Percentiles rank a stretch among this genome's conserved stretches.
Conservation (phyloP, 2,113 vertebrate genomes). For the Colistium nudipinnis region DNA sequence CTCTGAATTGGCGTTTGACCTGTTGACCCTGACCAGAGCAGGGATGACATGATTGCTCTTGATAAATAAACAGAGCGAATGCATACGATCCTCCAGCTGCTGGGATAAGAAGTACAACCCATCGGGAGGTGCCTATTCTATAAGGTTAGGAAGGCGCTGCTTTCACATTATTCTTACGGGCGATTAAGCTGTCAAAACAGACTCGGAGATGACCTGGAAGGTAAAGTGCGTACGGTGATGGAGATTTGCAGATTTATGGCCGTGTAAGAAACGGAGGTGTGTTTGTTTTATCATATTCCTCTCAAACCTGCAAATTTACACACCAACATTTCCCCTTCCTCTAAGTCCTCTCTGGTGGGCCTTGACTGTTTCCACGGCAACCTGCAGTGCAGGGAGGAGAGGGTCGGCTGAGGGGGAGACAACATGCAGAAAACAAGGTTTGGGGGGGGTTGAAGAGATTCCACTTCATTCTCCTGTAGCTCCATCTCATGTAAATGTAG, state of each 20-base stretch:
- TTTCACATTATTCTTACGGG: no score
- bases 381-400: constrained; percentile 57
- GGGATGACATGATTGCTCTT: no score
- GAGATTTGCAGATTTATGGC: constrained; percentile 1
- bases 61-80: no score
- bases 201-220: neutral
- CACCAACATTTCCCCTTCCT: constrained; percentile 49
- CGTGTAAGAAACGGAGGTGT: constrained; percentile 15
- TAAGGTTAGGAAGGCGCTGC: neutral
- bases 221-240: neutral
- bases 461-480: neutral
- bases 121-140: no score
- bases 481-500: neutral
- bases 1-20: constrained; percentile 21
- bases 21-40: constrained; percentile 10
- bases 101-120: no score
- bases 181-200: neutral
- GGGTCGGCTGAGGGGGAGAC: constrained; percentile 41
- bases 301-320: constrained; percentile 49
- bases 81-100: neutral
- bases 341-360: constrained; percentile 68
- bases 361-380: constrained; percentile 82
- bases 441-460: neutral
- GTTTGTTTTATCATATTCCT: constrained; percentile 24
- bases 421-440: constrained; percentile 40